Base-by-base conservation (phyloP, 2,113 vertebrate genomes). In the Caloenas nicobarica region DNA sequence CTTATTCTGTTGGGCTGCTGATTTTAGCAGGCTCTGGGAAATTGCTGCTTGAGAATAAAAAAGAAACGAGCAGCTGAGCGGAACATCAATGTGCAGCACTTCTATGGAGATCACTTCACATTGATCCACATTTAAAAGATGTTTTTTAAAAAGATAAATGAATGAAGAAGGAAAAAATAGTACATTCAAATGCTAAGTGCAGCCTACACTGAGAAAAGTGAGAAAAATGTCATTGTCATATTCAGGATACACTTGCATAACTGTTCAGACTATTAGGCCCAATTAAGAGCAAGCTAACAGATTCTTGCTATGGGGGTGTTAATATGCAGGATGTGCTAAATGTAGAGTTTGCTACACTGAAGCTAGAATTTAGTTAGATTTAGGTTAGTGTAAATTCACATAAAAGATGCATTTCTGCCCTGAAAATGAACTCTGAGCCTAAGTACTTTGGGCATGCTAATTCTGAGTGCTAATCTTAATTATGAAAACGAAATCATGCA, bases 41-140 rank as follows among this genome's bases (percentile, higher is more conserved):
- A 92, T 69, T 91, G 73, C 81, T 93, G 69, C 89, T 89, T 76
- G 83, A 91, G 61, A 93, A 83, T 81, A 70, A 81, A 69, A 92
- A 86, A 94, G 88, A 95, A 95, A 92, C 28, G 95, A 93, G 78
- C 94, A 96, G 86, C 78, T 95, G 96, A 95, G 81, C 44, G 9
- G 93, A 96, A 96, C 89, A 89, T 91, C 94, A 95, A 89, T 89
- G 79, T 7, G 1, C 61, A 76, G 81, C 71, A 65, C 48, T 92
- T 94, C 84, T 82, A 24, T 69, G 36, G 81, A 97, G 88, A 95
- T 89, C 53, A 80, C 76, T 95, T 92, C 60, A 72, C 91, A 87
- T 60, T 95, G 91, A 97, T 96, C 94, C 93, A 86, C 81, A 94
- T 69, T 79, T 85, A 81, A 87, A 91, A 89, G 69, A 81, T 62